Conservation (phyloP, 30 jellyfish, hydroid and myxozoan species). For the Aurelia sp. region DNA sequence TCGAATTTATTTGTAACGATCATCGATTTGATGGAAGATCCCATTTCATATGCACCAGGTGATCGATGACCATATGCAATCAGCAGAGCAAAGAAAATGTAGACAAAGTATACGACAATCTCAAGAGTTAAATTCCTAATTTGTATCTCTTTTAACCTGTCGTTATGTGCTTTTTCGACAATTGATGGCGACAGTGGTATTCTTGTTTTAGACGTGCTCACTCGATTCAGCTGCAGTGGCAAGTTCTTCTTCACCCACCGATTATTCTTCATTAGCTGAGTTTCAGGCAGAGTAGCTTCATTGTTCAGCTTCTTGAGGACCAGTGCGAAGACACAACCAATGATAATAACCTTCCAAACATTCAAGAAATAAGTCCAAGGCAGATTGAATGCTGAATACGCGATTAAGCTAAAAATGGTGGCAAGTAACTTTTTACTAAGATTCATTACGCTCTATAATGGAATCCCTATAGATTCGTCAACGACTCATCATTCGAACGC, state of each 20-base stretch:
- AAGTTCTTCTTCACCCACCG: constrained; percentile 26
- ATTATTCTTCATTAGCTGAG: constrained; percentile 38
- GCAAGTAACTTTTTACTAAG: too few species aligned
- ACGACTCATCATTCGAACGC: too few species aligned
- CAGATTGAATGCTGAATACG: too few species aligned
- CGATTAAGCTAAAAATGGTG: too few species aligned
- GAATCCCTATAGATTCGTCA: too few species aligned
- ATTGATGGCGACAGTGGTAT: constrained; percentile 51
- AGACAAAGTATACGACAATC: constrained; percentile 47
- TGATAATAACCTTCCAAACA: constrained; percentile 52
- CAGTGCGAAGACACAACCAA: constrained; percentile 73
- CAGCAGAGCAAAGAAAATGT: constrained; percentile 66
- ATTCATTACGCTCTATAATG: too few species aligned
- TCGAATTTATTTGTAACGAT: constrained; percentile 70
- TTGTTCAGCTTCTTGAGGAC: constrained; percentile 64
- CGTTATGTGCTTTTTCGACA: constrained; percentile 51
- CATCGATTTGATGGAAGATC: constrained; percentile 43
- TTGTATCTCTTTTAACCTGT: constrained; percentile 48
- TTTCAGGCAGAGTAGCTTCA: constrained; percentile 64
- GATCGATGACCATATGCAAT: constrained; percentile 95
- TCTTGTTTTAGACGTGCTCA: constrained; percentile 14
- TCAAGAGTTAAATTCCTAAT: constrained; percentile 64
- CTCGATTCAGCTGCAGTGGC: constrained; percentile 19
- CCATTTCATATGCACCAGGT: constrained; percentile 79
- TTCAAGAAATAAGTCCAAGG: too few species aligned